Conservation (phyloP, 1,140 invertebrate genomes). For the Tetragnatha versicolor region DNA sequence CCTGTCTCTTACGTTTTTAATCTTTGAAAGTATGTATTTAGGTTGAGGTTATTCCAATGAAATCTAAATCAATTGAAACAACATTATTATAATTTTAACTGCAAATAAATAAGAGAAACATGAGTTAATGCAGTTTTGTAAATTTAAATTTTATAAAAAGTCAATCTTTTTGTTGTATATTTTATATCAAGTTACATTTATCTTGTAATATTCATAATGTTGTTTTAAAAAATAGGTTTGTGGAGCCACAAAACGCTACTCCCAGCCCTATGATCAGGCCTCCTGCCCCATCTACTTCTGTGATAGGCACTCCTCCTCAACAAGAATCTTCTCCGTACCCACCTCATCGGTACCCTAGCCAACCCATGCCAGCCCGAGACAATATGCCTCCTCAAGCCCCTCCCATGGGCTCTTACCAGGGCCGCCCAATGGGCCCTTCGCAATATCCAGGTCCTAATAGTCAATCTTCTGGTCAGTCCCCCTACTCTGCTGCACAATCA, state of each 20-base stretch:
- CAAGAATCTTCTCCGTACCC: slow-evolving; percentile 35
- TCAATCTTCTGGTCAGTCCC: slow-evolving; percentile 46
- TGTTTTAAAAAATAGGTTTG: background rate
- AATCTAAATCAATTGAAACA: no score
- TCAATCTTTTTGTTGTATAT: no score
- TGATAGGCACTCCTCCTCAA: slow-evolving; percentile 28
- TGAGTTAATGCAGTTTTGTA: no score
- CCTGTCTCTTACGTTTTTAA: no score
- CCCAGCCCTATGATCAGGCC: slow-evolving; percentile 46
- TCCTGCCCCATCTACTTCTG: slow-evolving; percentile 1
- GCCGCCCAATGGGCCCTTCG: slow-evolving; percentile 41
- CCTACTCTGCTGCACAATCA: slow-evolving; percentile 43
- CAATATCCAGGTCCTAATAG: slow-evolving; percentile 51
- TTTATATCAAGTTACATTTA: background rate
- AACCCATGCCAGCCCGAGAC: slow-evolving; percentile 32
- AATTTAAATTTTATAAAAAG: no score
- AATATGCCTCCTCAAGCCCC: slow-evolving; percentile 34
- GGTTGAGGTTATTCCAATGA: no score
- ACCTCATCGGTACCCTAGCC: slow-evolving; percentile 33
- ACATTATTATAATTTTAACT: no score
- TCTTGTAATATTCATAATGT: background rate
- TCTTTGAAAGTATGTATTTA: no score
- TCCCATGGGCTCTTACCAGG: slow-evolving; percentile 39
- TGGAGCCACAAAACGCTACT: slow-evolving; percentile 5
- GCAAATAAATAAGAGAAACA: no score